phyloP scores from a whole-genome alignment of 2,113 vertebrate species.

The Chrysemys picta region DNA sequence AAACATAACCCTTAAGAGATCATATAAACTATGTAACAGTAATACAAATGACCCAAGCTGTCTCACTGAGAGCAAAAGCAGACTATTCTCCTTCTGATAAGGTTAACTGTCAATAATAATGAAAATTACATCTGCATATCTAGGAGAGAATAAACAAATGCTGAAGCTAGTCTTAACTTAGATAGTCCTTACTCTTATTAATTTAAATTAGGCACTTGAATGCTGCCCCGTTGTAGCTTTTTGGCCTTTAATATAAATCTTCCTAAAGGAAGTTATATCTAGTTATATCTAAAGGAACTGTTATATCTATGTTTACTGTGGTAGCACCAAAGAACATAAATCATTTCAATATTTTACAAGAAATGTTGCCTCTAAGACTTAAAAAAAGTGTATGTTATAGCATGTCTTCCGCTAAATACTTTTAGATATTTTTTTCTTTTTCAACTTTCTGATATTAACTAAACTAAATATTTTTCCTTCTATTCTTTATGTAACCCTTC shows the following conservation, averaged over 20 bases:
- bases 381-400: neutral
- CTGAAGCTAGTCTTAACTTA: neutral
- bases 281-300: neutral
- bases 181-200: neutral
- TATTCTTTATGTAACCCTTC: neutral
- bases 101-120: neutral
- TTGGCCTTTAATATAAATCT: neutral
- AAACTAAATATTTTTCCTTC: neutral
- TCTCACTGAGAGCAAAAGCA: accelerated
- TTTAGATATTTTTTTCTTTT: neutral
- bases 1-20: neutral
- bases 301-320: neutral
- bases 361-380: neutral
- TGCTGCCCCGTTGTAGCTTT: neutral
- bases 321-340: neutral
- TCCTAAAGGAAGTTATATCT: neutral
- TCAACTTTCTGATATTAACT: neutral
- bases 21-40: neutral
- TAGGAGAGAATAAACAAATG: neutral
- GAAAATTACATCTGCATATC: neutral
- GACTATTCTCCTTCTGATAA: neutral
- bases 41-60: neutral
- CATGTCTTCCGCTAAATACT: neutral
- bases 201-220: neutral
- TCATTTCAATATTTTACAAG: neutral